A percentile compares a stretch with the other conserved stretches of the same genome.
phyloP scores from a whole-genome alignment of 2,797 vertebrate genomes.

The Uromys caudimaculatus region DNA sequence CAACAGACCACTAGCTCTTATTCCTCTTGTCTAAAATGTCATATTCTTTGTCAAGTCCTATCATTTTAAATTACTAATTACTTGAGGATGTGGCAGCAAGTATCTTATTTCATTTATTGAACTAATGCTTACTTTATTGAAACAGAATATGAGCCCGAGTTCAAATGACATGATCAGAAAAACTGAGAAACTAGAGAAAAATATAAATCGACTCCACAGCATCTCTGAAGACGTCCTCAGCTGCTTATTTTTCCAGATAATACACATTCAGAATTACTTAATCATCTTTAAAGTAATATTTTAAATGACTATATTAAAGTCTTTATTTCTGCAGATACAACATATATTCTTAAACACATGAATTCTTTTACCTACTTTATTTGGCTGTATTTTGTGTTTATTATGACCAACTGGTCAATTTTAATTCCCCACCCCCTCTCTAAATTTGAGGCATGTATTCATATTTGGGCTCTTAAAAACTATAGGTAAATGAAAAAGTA shows the following conservation, averaged over 20 bases:
- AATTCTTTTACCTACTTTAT: conserved; percentile 45
- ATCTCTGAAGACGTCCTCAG: neutral
- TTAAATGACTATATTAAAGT: conserved; percentile 45
- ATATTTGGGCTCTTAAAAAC: conserved; percentile 55
- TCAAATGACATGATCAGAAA: conserved; percentile 50
- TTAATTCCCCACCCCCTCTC: conserved; percentile 27
- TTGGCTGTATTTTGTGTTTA: conserved; percentile 42
- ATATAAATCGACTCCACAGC: conserved; percentile 24
- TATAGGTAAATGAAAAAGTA: conserved; percentile 36
- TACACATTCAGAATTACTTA: conserved; percentile 45
- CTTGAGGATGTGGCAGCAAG: conserved; percentile 45
- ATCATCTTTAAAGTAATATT: conserved; percentile 11
- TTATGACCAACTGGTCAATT: conserved; percentile 40
- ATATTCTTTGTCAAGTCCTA: neutral
- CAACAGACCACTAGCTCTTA: neutral
- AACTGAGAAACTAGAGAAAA: conserved; percentile 42
- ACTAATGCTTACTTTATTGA: conserved; percentile 27
- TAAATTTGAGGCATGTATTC: conserved; percentile 57
- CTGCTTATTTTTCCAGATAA: conserved; percentile 57
- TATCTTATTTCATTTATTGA: conserved; percentile 46
- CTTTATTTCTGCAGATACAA: neutral
- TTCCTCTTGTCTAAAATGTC: conserved; percentile 1
- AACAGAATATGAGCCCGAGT: conserved; percentile 39
- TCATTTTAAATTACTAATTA: conserved; percentile 60
- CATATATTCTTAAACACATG: conserved; percentile 31